Base-by-base conservation (phyloP, 2,113 vertebrate genomes). In the Phalacrocorax aristotelis region DNA sequence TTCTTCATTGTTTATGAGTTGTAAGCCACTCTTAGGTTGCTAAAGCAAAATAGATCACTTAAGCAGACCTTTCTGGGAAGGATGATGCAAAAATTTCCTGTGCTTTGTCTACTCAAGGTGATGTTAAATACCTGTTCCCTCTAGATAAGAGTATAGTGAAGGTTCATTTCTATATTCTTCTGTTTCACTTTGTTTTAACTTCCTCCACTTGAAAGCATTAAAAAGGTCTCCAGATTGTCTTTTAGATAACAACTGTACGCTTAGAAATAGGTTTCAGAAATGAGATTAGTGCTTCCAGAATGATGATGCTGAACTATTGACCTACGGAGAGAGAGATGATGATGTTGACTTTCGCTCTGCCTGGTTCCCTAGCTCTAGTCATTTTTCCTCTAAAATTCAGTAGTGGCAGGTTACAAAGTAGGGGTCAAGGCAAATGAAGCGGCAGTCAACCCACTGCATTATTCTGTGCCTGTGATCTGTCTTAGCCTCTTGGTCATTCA, bases 251-350 rank as follows among this genome's bases (percentile, higher is more conserved):
- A 85, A 91, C 36, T 58, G 32, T 58, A 81, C 15, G 11, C 75
- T 93, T 80, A 87, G 85, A 95, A 90, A 89, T 69, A 78, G 81
- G 48, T 89, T 96, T 94, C 64, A 89, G 89, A 95, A 93, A 52
- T 34, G 8, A 91, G 49, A 94, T 83, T 58, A 84, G 55, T 52
- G 95, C 85, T 87, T 96, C 89, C 3, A 2, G 69, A 93, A 84
- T 94, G 87, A 97, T 80, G 52, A 94, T 83, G 40, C 51, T 98
- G 95, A 97, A 97, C 90, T 97, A 76, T 95, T 96, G 75, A 89
- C 77, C 92, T 80, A 62, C 0, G 0, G 88, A 68, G 68, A 85
- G 40, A 88, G 78, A 93, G 82, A 90, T 83, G 87, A 84, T 94
- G 89, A 81, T 82, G 66, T 42, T 95, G 91, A 81, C 69, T 83